Conservation (phyloP, 2,888 invertebrate species). For the Idaea biselata region DNA sequence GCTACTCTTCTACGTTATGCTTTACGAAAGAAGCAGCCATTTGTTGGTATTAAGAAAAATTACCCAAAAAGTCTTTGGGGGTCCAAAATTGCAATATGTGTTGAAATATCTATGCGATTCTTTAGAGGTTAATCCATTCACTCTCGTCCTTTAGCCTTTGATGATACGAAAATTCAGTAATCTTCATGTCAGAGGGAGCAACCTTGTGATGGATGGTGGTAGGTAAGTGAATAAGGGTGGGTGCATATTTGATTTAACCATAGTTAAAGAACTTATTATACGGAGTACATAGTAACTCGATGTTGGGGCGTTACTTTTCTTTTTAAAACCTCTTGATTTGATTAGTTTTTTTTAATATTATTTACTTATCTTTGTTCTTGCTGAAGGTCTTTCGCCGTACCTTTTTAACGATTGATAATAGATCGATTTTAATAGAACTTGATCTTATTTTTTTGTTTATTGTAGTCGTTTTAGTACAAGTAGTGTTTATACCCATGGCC, state of each 20-base stretch:
- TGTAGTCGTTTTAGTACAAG: too few relatives aligned
- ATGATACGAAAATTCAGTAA: not conserved
- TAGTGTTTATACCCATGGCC: too few relatives aligned
- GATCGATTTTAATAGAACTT: too few relatives aligned
- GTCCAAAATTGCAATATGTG: not conserved
- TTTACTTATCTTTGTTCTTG: too few relatives aligned
- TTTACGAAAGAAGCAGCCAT: too few relatives aligned
- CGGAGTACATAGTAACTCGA: not conserved
- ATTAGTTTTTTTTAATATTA: too few relatives aligned
- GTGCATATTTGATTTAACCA: not conserved
- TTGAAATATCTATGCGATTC: not conserved
- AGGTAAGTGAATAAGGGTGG: not conserved
- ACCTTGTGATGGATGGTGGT: not conserved
- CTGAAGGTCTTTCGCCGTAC: too few relatives aligned
- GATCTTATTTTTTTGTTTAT: too few relatives aligned
- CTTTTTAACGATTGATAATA: too few relatives aligned
- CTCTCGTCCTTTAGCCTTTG: slow-evolving; percentile 1
- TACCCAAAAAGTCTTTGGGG: not conserved
- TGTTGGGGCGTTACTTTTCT: too few relatives aligned
- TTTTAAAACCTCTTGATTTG: too few relatives aligned
- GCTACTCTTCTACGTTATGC: too few relatives aligned
- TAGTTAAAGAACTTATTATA: not conserved
- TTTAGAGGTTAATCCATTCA: slow-evolving; percentile 1
- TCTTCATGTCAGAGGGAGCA: slow-evolving; percentile 1
- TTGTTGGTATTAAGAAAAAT: not conserved